Percentiles rank a stretch among this genome's conserved stretches.
Conservation (phyloP, 1,140 invertebrate species). For the Ceratina calcarata region DNA sequence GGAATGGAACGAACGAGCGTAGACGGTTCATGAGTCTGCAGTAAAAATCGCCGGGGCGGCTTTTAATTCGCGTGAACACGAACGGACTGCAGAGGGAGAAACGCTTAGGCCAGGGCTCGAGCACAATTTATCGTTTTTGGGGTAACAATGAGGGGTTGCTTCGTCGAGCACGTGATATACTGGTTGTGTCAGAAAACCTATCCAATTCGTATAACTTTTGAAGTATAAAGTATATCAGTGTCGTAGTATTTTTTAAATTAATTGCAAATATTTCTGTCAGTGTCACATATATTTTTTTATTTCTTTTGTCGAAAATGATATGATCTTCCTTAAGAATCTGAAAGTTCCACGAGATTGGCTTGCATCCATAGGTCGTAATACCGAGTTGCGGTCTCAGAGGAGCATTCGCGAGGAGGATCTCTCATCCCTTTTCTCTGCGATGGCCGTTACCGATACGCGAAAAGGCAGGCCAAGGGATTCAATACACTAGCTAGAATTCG, state of each 20-base stretch:
- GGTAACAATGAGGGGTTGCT: conserved; percentile 48
- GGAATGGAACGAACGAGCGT: neutral
- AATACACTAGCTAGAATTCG: conserved; percentile 20
- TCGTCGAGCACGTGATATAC: conserved; percentile 39
- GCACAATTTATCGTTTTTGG: conserved; percentile 50
- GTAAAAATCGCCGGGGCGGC: neutral
- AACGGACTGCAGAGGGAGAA: neutral
- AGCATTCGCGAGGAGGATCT: no score
- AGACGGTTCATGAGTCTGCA: neutral
- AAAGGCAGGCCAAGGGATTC: conserved; percentile 41
- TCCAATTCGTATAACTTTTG: no score
- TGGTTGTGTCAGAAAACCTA: neutral
- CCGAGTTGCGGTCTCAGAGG: no score
- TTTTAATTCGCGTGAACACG: conserved; percentile 32
- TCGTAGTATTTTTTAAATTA: conserved; percentile 36
- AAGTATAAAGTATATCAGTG: no score
- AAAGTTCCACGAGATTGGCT: conserved; percentile 29
- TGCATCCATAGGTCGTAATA: neutral
- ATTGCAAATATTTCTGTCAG: conserved; percentile 8
- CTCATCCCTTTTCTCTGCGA: neutral
- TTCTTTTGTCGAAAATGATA: no score
- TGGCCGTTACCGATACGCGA: conserved; percentile 45
- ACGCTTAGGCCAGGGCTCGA: conserved; percentile 13
- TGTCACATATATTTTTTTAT: no score
- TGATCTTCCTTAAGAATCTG: conserved; percentile 6